A percentile compares a stretch with the other conserved stretches of the same genome.
phyloP scores from a whole-genome alignment of 2,797 vertebrate genomes.

The Schizopygopsis malacanthus region DNA sequence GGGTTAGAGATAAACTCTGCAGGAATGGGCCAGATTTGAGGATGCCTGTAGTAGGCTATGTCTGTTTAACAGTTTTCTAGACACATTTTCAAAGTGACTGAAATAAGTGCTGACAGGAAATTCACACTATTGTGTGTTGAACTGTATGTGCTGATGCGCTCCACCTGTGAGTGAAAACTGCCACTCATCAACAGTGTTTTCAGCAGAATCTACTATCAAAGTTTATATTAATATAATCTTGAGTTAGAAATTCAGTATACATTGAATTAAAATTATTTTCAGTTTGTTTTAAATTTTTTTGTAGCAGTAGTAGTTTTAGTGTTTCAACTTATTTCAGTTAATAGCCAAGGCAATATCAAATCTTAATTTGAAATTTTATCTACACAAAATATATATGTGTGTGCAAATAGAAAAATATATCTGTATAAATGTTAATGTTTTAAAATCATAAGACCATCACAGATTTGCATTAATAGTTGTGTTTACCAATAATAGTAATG shows the following conservation, averaged over 20 bases:
- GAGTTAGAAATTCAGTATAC: not conserved
- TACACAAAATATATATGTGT: too few relatives aligned
- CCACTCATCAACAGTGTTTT: not conserved
- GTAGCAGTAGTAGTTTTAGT: not conserved
- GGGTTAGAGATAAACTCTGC: too few relatives aligned
- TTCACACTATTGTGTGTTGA: slow-evolving; percentile 39
- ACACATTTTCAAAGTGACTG: not conserved
- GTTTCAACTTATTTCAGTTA: not conserved
- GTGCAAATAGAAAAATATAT: too few relatives aligned
- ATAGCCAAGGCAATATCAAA: not conserved
- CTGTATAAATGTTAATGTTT: not conserved
- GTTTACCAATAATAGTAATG: not conserved
- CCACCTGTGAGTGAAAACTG: not conserved
- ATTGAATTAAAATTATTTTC: not conserved
- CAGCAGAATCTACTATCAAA: not conserved
- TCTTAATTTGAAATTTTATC: too few relatives aligned
- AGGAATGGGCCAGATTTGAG: too few relatives aligned
- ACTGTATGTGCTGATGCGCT: not conserved
- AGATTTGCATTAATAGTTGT: not conserved
- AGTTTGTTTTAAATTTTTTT: not conserved
- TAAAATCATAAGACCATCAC: not conserved
- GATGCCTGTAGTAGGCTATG: not conserved
- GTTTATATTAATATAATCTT: not conserved
- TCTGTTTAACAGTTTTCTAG: slow-evolving; percentile 6
- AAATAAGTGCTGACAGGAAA: slow-evolving; percentile 24